Percentiles rank a stretch among this genome's conserved stretches.
phyloP scores from a whole-genome alignment of 30 jellyfish, hydroid and myxozoan genomes.

The Hydractinia symbiolongicarpus region DNA sequence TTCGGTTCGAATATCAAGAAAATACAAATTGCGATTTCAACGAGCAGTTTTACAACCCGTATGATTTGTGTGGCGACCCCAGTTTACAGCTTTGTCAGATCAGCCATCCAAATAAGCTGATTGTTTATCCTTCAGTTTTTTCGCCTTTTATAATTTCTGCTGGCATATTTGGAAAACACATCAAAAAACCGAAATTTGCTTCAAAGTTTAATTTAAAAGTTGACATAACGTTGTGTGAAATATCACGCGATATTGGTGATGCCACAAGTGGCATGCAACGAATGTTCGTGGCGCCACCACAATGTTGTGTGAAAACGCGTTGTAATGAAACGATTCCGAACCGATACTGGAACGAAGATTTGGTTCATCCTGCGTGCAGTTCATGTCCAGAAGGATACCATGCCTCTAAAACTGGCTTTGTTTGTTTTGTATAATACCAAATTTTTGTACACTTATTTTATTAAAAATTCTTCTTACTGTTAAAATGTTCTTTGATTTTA shows the following conservation, averaged over 20 bases:
- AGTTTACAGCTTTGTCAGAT: slow-evolving; percentile 2
- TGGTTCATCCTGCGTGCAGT: background rate
- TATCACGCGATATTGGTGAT: background rate
- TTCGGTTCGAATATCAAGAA: slow-evolving; percentile 6
- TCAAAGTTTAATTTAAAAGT: background rate
- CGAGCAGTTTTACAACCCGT: background rate
- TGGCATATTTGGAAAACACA: background rate
- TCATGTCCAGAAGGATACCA: background rate
- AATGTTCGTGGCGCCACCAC: background rate
- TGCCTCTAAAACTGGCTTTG: background rate
- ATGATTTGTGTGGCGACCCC: background rate
- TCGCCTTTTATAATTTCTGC: background rate
- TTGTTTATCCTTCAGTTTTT: slow-evolving; percentile 1
- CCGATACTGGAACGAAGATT: slow-evolving; percentile 3
- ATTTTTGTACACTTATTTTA: background rate
- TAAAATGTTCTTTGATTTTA: too few species aligned
- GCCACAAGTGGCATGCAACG: background rate
- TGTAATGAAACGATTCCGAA: slow-evolving; percentile 1
- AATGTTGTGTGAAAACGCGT: background rate
- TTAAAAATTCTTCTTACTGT: too few species aligned
- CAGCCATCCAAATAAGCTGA: background rate
- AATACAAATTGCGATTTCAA: background rate
- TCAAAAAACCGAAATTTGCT: background rate
- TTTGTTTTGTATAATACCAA: background rate
- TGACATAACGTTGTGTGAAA: background rate